phyloP scores from a whole-genome alignment of 2,797 vertebrate species.

The Anableps anableps region DNA sequence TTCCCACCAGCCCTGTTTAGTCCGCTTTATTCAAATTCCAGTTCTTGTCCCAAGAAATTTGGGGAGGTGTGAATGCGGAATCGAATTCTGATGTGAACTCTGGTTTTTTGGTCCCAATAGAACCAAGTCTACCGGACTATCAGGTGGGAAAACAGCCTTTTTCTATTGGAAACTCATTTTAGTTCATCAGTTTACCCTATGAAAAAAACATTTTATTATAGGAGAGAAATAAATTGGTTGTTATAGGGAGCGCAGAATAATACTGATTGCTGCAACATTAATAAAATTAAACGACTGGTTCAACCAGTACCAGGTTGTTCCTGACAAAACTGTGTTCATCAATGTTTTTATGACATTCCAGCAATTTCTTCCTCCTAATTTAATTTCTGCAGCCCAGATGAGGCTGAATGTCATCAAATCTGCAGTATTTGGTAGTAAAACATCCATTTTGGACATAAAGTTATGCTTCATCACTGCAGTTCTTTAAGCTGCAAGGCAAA shows the following conservation, averaged over 20 bases:
- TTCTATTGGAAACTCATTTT: no score
- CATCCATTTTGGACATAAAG: not conserved
- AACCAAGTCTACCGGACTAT: no score
- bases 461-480: not conserved
- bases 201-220: no score
- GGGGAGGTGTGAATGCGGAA: no score
- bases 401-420: not conserved
- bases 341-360: no score
- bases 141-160: no score
- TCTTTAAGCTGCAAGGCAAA: not conserved
- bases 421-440: not conserved
- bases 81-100: no score
- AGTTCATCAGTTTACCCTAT: not conserved
- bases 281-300: not conserved
- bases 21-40: no score
- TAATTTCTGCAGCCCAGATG: not conserved
- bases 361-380: not conserved
- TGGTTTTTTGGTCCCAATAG: no score
- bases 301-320: not conserved
- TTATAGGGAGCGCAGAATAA: not conserved
- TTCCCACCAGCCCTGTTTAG: no score
- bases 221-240: not conserved
- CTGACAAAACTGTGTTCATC: not conserved
- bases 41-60: no score
- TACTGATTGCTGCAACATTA: not conserved